Base-by-base conservation (phyloP, 35 echinoderm and acorn worm species). In the Amphiura filiformis region DNA sequence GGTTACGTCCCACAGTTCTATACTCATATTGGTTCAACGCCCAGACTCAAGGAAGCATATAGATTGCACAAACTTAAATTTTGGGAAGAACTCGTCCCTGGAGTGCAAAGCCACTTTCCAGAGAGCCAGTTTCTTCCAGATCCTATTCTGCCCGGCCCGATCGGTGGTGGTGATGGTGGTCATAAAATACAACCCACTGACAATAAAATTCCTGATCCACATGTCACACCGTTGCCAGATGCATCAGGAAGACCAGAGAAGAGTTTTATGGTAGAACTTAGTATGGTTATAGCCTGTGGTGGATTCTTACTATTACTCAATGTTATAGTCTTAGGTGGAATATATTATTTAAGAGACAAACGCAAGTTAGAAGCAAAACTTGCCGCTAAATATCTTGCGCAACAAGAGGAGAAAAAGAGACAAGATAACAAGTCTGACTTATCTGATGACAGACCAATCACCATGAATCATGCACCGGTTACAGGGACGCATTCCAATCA, bases 281-380 rank as follows among this genome's bases (percentile, higher is more conserved):
- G 93, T 75, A 91, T 95, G 76, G 93, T 95, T 11, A 85, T 95
- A 39, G 93, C 89, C 2, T 85, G 88, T 7, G 93, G 93, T 20
- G 93, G 85, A 22, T 95, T 95, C 76, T 76, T 95, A 36, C 77
- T 95, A 26, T 44, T 95, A n/a, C 32, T 95, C 1, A 95, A 95
- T 36, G 35, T 95, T 26, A 70, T 95, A 26, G 86, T 95, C 47
- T 85, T 95, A 13, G 93, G 93, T 13, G 34, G 76, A 22, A 89
- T 95, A 35, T 95, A 95, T 57, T 95, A 95, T 76, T 76, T 95
- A 35, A 80, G 93, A n/a, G 93, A 95, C 80, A 91, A 84, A 65
- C 84, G 86, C 39, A 95, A 95, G 80, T 64, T 95, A 32, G 93
- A 95, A 44, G 87, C 86, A 34, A 91, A 83, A 64, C 57, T 95